Evolutionary conservation across 2,113 vertebrate genomes (phyloP), one percentile per base, ranked within the genome.

Genomic region (Rattus norvegicus): DNA sequence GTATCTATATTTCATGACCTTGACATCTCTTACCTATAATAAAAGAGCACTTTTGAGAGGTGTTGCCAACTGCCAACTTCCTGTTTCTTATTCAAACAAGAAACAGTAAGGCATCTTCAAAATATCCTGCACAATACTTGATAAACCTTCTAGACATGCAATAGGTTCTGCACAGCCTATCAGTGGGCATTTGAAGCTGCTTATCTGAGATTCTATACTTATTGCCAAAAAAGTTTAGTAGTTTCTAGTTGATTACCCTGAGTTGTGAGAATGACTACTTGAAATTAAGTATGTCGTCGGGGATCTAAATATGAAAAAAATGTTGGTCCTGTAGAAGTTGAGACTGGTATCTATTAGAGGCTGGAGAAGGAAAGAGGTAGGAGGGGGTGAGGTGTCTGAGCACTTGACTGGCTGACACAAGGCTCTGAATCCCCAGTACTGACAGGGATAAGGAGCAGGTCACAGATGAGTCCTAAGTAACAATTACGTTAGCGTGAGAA

Each of bases 81-180:
- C 92, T 96, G 85, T 96, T 96, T 96, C 85, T 91, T 92, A 76
- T 92, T 96, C 43, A 96, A 97, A 94, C 84, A 96, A 95, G 36
- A 56, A 91, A 97, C 52, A 67, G 80, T 92, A 72, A 93, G 26
- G 49, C 7, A 87, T 43, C 22, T 84, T 70, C 56, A 87, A 84
- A 95, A 85, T 84, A 92, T 39, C 88, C 69, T 96, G 20, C 30
- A 67, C 1, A 80, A 30, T 39, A 4, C 43, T 59, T 84, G 65
- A 88, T 84, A 89, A 90, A 84, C 16, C 19, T 47, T 14, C 24
- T 14, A 11, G 52, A 7, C n/a, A 72, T 2, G 4, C n/a, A 73
- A 17, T 30, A 90, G 28, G 30, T 84, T 89, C 49, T 79, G 83
- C 22, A 36, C 7, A 63, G 24, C 13, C 16, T 43, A 63, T 1